Evolutionary conservation across 2,113 vertebrate genomes (phyloP).

Genomic region (Takifugu bimaculatus): DNA sequence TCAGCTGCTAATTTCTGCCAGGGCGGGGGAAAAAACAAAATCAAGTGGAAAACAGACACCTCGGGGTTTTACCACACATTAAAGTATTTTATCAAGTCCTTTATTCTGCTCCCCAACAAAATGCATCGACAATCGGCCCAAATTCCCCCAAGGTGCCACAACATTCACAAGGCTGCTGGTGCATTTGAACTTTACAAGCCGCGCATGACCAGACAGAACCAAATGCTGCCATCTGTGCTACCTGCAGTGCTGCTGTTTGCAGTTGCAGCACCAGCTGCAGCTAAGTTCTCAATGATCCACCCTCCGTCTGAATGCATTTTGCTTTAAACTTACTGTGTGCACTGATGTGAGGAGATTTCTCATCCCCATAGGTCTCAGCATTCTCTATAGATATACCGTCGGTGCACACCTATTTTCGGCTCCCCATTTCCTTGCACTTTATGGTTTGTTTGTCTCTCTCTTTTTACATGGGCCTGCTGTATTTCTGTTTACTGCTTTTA

Average conservation of each 20-base stretch:
- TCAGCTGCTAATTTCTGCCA: background rate
- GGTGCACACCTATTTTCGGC: constrained; percentile 6
- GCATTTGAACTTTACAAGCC: no score
- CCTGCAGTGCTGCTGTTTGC: background rate
- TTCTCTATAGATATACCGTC: constrained; percentile 1
- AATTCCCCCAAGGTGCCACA: no score
- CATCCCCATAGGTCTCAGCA: background rate
- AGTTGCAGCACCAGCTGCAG: background rate
- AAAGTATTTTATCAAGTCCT: background rate
- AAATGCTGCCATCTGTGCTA: background rate
- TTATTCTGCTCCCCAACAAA: no score
- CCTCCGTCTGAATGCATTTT: background rate
- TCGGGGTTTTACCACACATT: background rate
- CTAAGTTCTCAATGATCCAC: background rate
- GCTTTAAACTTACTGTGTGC: background rate
- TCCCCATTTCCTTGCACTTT: constrained; percentile 5
- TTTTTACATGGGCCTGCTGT: background rate
- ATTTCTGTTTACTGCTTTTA: constrained; percentile 8
- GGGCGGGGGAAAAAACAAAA: background rate
- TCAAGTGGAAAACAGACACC: background rate
- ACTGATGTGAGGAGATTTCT: background rate
- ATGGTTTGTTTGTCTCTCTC: background rate
- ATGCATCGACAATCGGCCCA: no score
- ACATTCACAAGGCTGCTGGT: no score
- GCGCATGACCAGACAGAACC: no score